Evolutionary conservation across 2,797 vertebrate genomes (phyloP), one percentile per base, ranked within the genome.

Genomic region (Decapterus maruadsi): DNA sequence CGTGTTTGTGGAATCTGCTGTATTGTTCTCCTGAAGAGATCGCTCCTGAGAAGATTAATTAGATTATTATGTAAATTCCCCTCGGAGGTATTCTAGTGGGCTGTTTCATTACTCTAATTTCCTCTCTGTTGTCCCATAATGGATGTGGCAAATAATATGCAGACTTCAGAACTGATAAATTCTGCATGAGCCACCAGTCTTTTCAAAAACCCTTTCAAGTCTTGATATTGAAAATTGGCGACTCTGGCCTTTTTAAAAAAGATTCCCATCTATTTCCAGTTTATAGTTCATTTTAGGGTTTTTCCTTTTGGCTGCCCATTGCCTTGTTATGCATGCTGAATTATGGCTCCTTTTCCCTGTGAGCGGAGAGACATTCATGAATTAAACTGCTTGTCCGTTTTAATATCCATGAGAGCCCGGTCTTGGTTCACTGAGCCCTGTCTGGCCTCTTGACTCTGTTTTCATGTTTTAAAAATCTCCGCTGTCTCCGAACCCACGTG

Each of bases 371-470:
- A 31, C 55, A 4, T 89, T 72, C 80, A 83, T 89, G 74, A 86
- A 87, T 90, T 80, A 77, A 77, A 78, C 54, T 75, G 51, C 77
- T 69, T 77, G 83, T 87, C 87, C 75, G 19, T 86, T 90, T 92
- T 87, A 79, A 83, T 78, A 89, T 84, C 77, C 81, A 26, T 34
- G 77, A 59, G 70, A 43, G 69, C 42, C 72, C 3, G 31, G 76
- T 81, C 57, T 73, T 59, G 75, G 79, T 82, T 85, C 84, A 79
- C 34, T 20, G 78, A 85, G 71, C 60, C 57, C 68, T 29, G 58
- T 75, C 81, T 57, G 60, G 62, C 68, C 80, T 82, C 81, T 72
- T 36, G 76, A 76, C 85, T 81, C 60, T 54, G 34, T 46, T 71
- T 72, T 76, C 46, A 6, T 72, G 61, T 80, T 81, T 80, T 50